Base-by-base conservation (phyloP, 2,113 vertebrate genomes). In the Ramphastos sulfuratus region DNA sequence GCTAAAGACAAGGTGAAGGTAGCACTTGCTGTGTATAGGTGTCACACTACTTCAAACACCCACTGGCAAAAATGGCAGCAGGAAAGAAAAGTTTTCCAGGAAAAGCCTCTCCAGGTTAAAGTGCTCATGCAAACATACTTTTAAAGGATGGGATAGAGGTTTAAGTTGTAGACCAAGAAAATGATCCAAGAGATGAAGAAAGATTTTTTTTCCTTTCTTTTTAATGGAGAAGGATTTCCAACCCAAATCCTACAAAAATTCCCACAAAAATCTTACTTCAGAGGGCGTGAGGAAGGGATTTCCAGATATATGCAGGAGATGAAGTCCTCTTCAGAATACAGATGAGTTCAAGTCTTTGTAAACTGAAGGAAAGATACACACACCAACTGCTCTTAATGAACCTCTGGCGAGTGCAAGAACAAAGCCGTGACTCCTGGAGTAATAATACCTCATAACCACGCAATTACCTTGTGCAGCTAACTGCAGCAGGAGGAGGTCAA, bases 401-500 rank as follows among this genome's bases (percentile, higher is more conserved):
- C 39, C 30, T 55, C 94, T 73, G 35, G 27, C 0, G 0, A 89
- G 33, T 7, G 48, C 8, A 58, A 64, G 69, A 94, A 85, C 87
- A 95, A 93, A 92, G 85, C 54, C 10, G 7, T 9, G 7, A 63
- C 56, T 87, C 65, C 61, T 75, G 35, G 35, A 90, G 54, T 81
- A 83, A 85, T 92, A 92, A 54, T 82, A 71, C 16, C 33, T 80
- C 64, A 65, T 67, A 92, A 83, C 31, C 72, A 33, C 78, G 30
- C 78, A 89, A 94, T 96, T 94, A 94, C 35, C 80, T 87, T 78
- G 69, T 88, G 89, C 76, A 89, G 91, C 73, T 86, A 83, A 92
- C 76, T 86, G 93, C 76, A 91, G 69, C 93, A 90, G 44, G 33
- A 95, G 35, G 33, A 95, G 35, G 72, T 92, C 63, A 89, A 85